Evolutionary conservation across 1,140 invertebrate species (phyloP).

Genomic region (Himalopsyche phryganea): DNA sequence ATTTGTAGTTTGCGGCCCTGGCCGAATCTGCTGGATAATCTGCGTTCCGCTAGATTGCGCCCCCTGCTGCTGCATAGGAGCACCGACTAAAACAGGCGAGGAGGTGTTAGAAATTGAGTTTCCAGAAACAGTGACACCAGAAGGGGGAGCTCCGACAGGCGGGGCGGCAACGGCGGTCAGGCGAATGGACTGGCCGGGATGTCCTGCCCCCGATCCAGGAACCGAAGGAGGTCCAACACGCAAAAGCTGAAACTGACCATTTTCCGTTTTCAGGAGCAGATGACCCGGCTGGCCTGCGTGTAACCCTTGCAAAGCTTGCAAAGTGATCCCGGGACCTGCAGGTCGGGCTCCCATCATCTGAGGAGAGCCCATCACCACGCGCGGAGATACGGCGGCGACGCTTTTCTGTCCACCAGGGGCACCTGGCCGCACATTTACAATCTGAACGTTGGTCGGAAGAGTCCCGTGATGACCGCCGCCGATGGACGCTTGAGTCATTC

Average conservation of each 20-base stretch:
- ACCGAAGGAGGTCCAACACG: constrained; percentile 75
- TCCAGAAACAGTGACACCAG: constrained; percentile 10
- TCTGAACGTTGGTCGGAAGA: constrained; percentile 75
- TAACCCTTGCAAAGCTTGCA: constrained; percentile 78
- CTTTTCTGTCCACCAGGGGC: constrained; percentile 70
- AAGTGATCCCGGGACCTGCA: constrained; percentile 75
- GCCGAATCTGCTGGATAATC: constrained; percentile 3
- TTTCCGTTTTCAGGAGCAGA: constrained; percentile 90
- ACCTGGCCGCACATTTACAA: constrained; percentile 76
- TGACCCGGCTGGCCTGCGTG: constrained; percentile 80
- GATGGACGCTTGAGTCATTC: constrained; percentile 56
- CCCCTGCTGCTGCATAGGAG: constrained; percentile 7
- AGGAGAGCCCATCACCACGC: constrained; percentile 74
- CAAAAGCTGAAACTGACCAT: constrained; percentile 88
- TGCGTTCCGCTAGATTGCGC: neutral
- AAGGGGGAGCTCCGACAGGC: constrained; percentile 21
- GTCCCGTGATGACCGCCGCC: constrained; percentile 58
- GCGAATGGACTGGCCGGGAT: constrained; percentile 53
- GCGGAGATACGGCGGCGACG: constrained; percentile 64
- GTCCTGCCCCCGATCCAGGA: constrained; percentile 57
- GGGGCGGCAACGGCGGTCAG: constrained; percentile 54
- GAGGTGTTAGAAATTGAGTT: constrained; percentile 15
- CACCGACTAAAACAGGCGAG: constrained; percentile 1
- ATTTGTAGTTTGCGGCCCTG: neutral
- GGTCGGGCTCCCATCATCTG: constrained; percentile 78